Evolutionary conservation across 2,113 vertebrate genomes (phyloP).

Genomic region (Nycticorax nycticorax): DNA sequence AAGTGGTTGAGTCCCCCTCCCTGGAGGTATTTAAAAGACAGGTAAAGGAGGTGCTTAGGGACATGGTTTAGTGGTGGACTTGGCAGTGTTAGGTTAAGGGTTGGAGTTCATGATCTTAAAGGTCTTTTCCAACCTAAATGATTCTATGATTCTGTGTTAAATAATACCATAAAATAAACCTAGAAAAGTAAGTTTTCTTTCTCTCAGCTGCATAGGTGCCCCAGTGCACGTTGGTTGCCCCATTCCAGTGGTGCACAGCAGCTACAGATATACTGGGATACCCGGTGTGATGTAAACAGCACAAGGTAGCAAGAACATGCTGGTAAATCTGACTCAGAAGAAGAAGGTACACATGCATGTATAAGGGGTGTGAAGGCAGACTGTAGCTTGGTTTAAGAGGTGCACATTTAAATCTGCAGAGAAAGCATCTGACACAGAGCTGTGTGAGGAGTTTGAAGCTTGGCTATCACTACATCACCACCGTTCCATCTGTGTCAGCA

Average conservation of each 20-base stretch:
- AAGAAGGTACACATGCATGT: neutral
- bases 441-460: neutral
- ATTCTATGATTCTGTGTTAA: neutral
- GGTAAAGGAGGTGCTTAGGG: too few species aligned
- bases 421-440: neutral
- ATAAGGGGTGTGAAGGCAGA: neutral
- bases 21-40: too few species aligned
- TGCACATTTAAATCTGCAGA: neutral
- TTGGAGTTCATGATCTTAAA: too few species aligned
- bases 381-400: neutral
- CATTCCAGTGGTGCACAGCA: neutral
- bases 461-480: rapidly evolving
- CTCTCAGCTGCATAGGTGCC: neutral
- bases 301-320: neutral
- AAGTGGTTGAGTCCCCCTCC: too few species aligned
- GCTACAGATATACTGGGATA: neutral
- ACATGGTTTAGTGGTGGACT: too few species aligned
- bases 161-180: neutral
- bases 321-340: neutral
- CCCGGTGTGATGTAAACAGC: neutral
- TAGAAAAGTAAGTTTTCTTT: neutral
- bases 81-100: too few species aligned
- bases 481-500: neutral
- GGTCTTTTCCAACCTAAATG: too few species aligned
- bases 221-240: neutral